phyloP scores from a whole-genome alignment of 2,113 vertebrate species.

The Todiramphus chloris region DNA sequence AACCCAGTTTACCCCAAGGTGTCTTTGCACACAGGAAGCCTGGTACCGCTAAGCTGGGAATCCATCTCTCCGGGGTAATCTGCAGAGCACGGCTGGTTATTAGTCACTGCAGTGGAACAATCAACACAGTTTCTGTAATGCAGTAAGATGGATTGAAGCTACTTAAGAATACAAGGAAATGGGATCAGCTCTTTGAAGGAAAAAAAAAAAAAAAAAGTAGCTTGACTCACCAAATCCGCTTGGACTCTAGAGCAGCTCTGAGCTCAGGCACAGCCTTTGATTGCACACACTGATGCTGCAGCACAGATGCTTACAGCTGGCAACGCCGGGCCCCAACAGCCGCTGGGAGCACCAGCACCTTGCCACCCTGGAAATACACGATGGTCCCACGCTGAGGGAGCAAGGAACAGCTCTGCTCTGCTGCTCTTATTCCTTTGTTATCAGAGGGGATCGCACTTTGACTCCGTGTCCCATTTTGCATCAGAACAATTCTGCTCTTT shows the following conservation, averaged over 20 bases:
- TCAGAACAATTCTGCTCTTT: not conserved
- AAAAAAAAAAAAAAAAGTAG: not conserved
- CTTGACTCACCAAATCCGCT: not conserved
- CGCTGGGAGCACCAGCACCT: not conserved
- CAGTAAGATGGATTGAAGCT: constrained; percentile 36
- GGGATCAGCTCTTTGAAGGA: not conserved
- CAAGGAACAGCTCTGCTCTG: not conserved
- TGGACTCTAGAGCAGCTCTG: not conserved
- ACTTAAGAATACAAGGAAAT: constrained; percentile 22
- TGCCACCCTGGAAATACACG: fast-evolving
- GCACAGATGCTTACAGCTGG: not conserved
- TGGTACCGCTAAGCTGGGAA: not conserved
- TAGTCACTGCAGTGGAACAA: constrained; percentile 28
- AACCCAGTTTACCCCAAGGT: not conserved
- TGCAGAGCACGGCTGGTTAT: not conserved
- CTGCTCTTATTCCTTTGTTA: not conserved
- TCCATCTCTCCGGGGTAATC: not conserved
- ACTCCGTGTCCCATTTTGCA: fast-evolving
- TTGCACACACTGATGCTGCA: not conserved
- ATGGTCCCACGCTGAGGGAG: not conserved
- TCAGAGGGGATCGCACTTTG: not conserved
- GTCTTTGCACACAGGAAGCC: not conserved
- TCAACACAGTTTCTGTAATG: not conserved
- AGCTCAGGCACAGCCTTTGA: not conserved
- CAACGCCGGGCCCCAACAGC: not conserved